Base-by-base conservation (phyloP, 1,140 invertebrate species). In the Spodoptera litura region DNA sequence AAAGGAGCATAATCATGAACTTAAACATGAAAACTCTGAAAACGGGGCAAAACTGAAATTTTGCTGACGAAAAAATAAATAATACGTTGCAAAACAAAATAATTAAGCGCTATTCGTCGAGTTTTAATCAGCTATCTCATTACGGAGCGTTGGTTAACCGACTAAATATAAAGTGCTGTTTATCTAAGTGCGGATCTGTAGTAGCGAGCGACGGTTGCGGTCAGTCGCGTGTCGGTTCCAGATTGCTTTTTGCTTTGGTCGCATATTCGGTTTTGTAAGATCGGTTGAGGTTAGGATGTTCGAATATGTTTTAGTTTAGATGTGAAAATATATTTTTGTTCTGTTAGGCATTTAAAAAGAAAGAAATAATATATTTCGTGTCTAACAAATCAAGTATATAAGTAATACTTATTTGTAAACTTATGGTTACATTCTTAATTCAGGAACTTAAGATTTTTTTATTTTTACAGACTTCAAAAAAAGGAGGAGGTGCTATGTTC, bases 91-190 rank as follows among this genome's bases (percentile, higher is more conserved):
- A 74, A 59, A 75, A 53, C 74, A 52, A 68, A 77, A 77, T 58
- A 77, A 66, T 68, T 44, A 77, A 27, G n/a, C 31, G 52, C 62
- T 68, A 49, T 68, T 68, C 62, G 15, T 49, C 11, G 58, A n/a
- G 53, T 56, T 73, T 78, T 81, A 81, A 81, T 81, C 71, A 81
- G 70, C 70, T 72, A 77, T 70, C 80, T 81, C 71, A 78, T 81
- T 81, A 81, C 13, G 62, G 56, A 52, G 15, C 20, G 52, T 55
- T 59, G 80, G 80, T 75, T 70, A 74, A 68, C 80, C 76, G 70
- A 44, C 71, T 38, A 62, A 75, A 70, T 78, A n/a, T 66, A 78
- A 74, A 70, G 55, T 58, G 49, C 53, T 59, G 56, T 78, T 78
- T 81, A 75, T 81, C 75, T 81, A 74, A 62, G 56, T 76, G 31